A percentile compares a stretch with the other conserved stretches of the same genome.
These are phyloP conservation scores for Brachyhypopomus occidentalis DNA, from an alignment of 2,113 vertebrate species.

Conservation along the genomic window DNA sequence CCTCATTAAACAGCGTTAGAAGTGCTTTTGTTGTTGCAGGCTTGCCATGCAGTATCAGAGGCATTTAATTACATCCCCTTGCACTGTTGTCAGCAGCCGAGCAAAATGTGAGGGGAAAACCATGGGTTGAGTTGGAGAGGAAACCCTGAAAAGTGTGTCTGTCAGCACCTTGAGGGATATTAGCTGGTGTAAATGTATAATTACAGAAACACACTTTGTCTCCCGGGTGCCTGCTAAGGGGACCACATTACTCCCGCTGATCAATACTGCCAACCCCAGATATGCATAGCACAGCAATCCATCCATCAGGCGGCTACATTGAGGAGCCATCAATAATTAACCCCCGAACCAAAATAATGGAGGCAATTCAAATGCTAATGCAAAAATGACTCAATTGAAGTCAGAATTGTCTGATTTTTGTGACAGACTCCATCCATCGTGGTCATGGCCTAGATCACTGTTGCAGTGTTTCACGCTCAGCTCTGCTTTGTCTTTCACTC, in stretches of 20 bases:
- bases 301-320: slow-evolving; percentile 67
- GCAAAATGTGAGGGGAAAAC: background rate
- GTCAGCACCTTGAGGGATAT: slow-evolving; percentile 66
- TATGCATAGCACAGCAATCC: slow-evolving; percentile 74
- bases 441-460: background rate
- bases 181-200: slow-evolving; percentile 72
- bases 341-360: slow-evolving; percentile 59
- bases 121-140: slow-evolving; percentile 5
- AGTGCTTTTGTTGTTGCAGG: slow-evolving; percentile 6
- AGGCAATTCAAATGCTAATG: slow-evolving; percentile 64
- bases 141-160: slow-evolving; percentile 49
- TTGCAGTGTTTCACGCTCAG: background rate
- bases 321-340: slow-evolving; percentile 69
- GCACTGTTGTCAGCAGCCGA: slow-evolving; percentile 1
- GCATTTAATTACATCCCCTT: slow-evolving; percentile 28
- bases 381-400: slow-evolving; percentile 30
- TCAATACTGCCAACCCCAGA: slow-evolving; percentile 69
- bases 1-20: slow-evolving; percentile 7
- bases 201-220: slow-evolving; percentile 76
- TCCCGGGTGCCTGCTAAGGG: slow-evolving; percentile 62
- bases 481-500: background rate
- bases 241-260: slow-evolving; percentile 69
- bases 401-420: slow-evolving; percentile 42
- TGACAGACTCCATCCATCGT: slow-evolving; percentile 55
- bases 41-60: background rate